Percentiles rank a stretch among this genome's conserved stretches.
Conservation (phyloP, 2,113 vertebrate genomes). For the Catharus minimus region DNA sequence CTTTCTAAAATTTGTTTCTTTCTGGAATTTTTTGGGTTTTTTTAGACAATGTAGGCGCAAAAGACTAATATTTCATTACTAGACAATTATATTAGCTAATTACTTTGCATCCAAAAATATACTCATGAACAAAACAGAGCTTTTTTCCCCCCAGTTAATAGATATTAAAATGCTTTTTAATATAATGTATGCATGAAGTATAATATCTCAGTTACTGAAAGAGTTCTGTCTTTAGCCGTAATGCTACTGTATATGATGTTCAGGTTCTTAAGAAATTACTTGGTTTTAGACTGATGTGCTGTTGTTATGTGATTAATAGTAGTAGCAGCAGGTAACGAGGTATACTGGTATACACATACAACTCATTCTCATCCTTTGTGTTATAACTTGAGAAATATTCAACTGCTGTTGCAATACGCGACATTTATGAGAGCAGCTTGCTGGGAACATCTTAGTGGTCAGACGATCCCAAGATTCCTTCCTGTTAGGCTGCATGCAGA, state of each 20-base stretch:
- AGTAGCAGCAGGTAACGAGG: background rate
- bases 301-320: background rate
- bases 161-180: background rate
- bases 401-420: background rate
- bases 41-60: background rate
- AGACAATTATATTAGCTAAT: background rate
- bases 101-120: background rate
- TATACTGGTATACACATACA: background rate
- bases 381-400: background rate
- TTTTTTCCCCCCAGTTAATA: background rate
- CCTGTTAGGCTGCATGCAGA: background rate
- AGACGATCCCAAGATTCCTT: background rate
- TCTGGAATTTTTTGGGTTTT: background rate
- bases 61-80: background rate
- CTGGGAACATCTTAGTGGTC: background rate
- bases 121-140: background rate
- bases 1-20: background rate
- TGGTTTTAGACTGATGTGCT: background rate
- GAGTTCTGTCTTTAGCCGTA: background rate
- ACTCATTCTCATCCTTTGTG: background rate
- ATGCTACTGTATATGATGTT: background rate
- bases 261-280: background rate
- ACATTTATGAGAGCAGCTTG: background rate
- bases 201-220: background rate
- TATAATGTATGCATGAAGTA: background rate